phyloP scores from a whole-genome alignment of 1,140 invertebrate genomes.

The Diploscapter pachys region DNA sequence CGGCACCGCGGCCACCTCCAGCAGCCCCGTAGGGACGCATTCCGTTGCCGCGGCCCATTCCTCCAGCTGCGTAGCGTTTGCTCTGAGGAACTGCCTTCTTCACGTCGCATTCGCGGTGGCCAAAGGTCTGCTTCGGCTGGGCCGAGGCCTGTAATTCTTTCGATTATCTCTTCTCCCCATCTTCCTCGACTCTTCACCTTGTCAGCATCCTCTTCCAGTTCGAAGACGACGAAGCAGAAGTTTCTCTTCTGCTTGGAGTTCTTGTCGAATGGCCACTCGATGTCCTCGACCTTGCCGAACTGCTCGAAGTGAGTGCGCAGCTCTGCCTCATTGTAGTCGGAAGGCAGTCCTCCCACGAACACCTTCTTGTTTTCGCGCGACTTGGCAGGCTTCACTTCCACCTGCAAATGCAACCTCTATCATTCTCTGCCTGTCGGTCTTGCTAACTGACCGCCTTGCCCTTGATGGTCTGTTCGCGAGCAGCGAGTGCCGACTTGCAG shows the following conservation, averaged over 20 bases:
- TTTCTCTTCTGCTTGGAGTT: slow-evolving; percentile 52
- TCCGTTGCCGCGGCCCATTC: slow-evolving; percentile 15
- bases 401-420: slow-evolving; percentile 20
- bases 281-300: slow-evolving; percentile 56
- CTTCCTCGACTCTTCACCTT: slow-evolving; percentile 10
- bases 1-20: slow-evolving; percentile 23
- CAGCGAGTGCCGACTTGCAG: slow-evolving; percentile 47
- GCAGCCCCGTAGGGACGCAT: slow-evolving; percentile 10
- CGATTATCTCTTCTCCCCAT: slow-evolving; percentile 21
- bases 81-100: slow-evolving; percentile 58
- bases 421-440: not conserved
- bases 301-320: slow-evolving; percentile 54
- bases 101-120: slow-evolving; percentile 51
- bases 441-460: slow-evolving; percentile 39
- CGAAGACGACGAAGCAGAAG: slow-evolving; percentile 59
- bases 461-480: slow-evolving; percentile 57
- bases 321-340: slow-evolving; percentile 53
- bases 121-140: slow-evolving; percentile 49
- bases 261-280: slow-evolving; percentile 58
- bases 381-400: slow-evolving; percentile 58
- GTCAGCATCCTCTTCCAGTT: slow-evolving; percentile 56
- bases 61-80: slow-evolving; percentile 39
- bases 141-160: slow-evolving; percentile 34
- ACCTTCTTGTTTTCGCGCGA: slow-evolving; percentile 59
- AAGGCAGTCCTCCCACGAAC: slow-evolving; percentile 56